These are phyloP conservation scores for Brachyhypopomus occidentalis DNA, from an alignment of 2,113 vertebrate genomes.

Conservation along the genomic window DNA sequence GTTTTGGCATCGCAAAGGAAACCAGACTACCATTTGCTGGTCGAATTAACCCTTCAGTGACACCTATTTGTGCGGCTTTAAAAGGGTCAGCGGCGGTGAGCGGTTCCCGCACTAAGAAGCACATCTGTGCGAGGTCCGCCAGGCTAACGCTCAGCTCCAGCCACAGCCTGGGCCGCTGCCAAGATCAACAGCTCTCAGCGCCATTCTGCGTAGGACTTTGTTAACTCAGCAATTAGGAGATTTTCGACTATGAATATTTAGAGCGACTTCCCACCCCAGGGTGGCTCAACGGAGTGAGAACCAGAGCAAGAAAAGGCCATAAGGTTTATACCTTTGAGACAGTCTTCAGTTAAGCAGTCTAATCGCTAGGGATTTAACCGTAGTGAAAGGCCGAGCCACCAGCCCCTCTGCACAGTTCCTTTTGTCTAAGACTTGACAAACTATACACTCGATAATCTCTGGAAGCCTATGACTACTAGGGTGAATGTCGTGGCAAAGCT, in stretches of 20 bases:
- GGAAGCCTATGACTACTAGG: constrained; percentile 59
- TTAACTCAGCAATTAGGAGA: constrained; percentile 57
- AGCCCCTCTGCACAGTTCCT: constrained; percentile 50
- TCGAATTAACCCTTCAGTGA: constrained; percentile 66
- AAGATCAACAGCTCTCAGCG: constrained; percentile 64
- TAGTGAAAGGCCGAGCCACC: constrained; percentile 59
- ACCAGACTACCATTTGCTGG: not conserved
- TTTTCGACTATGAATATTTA: constrained; percentile 62
- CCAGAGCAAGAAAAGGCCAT: constrained; percentile 43
- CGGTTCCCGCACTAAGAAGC: constrained; percentile 67
- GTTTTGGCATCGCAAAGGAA: not conserved
- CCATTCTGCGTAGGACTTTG: constrained; percentile 62
- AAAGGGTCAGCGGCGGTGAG: constrained; percentile 67
- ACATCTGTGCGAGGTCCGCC: constrained; percentile 63
- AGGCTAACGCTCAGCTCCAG: constrained; percentile 35
- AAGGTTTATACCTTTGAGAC: constrained; percentile 64
- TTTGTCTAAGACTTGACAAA: constrained; percentile 49
- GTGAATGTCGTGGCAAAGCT: constrained; percentile 46
- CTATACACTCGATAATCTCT: constrained; percentile 53
- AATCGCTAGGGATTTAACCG: constrained; percentile 71
- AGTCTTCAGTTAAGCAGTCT: constrained; percentile 72
- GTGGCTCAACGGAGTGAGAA: constrained; percentile 28
- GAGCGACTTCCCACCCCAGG: constrained; percentile 37
- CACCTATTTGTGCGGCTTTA: constrained; percentile 70
- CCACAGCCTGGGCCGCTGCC: constrained; percentile 61